These are phyloP conservation scores for Rhagoletis pomonella DNA, from an alignment of 1,140 invertebrate genomes.

Conservation along the genomic window DNA sequence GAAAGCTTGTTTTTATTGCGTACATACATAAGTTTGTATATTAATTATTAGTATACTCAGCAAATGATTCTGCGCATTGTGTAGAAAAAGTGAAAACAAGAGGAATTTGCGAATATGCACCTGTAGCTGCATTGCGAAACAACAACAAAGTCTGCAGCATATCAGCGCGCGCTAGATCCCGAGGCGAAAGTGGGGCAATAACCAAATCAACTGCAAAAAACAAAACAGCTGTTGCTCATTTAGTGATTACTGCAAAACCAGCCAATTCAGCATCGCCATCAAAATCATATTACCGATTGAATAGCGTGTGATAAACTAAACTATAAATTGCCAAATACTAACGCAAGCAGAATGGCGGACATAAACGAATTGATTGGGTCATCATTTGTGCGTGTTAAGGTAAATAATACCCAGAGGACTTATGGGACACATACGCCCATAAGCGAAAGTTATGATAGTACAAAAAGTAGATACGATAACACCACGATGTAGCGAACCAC, in stretches of 20 bases:
- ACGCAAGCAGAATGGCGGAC: conserved; percentile 64
- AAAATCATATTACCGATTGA: conserved; percentile 40
- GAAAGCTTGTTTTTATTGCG: neutral
- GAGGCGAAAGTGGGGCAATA: conserved; percentile 44
- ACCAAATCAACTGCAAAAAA: conserved; percentile 28
- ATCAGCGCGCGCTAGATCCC: neutral
- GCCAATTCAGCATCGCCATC: conserved; percentile 30
- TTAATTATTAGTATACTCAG: neutral
- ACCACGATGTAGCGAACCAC: too few species aligned
- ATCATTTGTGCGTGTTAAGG: conserved; percentile 72
- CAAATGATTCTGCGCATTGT: conserved; percentile 24
- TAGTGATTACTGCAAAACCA: neutral
- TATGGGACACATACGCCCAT: neutral
- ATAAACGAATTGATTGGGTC: conserved; percentile 71
- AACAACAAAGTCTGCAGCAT: neutral
- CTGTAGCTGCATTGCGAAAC: conserved; percentile 22
- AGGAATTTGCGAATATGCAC: neutral
- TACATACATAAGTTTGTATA: neutral
- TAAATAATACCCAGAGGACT: conserved; percentile 56
- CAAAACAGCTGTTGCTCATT: conserved; percentile 48
- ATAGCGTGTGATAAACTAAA: conserved; percentile 24
- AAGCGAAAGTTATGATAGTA: neutral
- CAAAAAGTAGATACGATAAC: neutral
- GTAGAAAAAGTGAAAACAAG: conserved; percentile 18
- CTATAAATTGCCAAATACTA: conserved; percentile 11